Evolutionary conservation across 2,113 vertebrate species (phyloP).

Genomic region (Atherinomorus stipes): DNA sequence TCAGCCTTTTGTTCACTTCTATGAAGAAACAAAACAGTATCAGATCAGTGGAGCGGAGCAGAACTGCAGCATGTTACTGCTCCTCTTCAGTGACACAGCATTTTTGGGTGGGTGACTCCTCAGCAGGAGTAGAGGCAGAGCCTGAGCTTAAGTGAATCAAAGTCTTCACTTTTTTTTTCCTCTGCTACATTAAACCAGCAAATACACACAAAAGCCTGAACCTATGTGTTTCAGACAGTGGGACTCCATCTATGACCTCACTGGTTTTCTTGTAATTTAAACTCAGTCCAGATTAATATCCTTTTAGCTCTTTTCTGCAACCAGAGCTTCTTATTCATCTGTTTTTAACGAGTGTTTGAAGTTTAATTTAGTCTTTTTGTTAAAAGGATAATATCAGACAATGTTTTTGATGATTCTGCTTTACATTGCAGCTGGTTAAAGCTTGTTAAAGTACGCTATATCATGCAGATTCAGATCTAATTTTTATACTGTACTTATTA

Average conservation of each 20-base stretch:
- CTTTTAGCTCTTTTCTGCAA: no score
- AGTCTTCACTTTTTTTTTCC: neutral
- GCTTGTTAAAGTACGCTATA: no score
- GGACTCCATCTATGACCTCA: rapidly evolving
- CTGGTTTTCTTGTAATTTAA: no score
- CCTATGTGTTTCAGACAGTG: neutral
- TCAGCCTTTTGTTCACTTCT: conserved; percentile 52
- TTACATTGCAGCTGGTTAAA: no score
- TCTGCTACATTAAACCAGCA: neutral
- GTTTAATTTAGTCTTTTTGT: no score
- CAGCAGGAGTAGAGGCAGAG: neutral
- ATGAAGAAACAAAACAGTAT: conserved; percentile 24
- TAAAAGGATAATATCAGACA: no score
- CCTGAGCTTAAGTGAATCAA: conserved; percentile 12
- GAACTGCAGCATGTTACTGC: conserved; percentile 19
- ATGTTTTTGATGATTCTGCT: no score
- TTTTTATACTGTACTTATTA: no score
- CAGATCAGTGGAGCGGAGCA: conserved; percentile 49
- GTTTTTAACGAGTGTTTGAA: no score
- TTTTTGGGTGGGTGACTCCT: neutral
- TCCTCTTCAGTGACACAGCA: conserved; percentile 54
- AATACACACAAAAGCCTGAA: neutral
- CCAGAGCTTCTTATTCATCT: no score
- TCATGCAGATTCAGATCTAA: no score
- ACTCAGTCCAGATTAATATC: no score